These are phyloP conservation scores for Acomys russatus DNA, from an alignment of 2,797 vertebrate species.

Conservation along the genomic window DNA sequence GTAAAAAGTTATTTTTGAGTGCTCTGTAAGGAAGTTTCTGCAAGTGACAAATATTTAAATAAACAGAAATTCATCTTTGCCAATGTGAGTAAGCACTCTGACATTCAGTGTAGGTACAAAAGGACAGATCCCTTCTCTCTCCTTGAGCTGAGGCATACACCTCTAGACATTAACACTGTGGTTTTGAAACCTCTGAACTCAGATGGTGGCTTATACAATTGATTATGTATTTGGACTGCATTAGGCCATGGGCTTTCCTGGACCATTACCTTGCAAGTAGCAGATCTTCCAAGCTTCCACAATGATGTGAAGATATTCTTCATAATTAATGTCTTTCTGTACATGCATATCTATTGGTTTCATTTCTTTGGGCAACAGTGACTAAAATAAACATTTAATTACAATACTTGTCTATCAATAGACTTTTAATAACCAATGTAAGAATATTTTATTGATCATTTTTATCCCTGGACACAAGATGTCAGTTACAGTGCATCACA, in stretches of 20 bases:
- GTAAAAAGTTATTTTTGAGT: background rate
- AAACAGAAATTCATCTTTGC: background rate
- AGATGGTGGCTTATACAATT: background rate
- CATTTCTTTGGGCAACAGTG: background rate
- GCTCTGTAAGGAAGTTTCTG: background rate
- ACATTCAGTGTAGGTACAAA: background rate
- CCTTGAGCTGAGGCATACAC: background rate
- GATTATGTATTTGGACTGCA: background rate
- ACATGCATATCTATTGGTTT: background rate
- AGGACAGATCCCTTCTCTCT: background rate
- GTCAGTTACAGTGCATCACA: background rate
- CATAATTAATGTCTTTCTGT: background rate
- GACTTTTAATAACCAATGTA: background rate
- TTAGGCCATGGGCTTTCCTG: background rate
- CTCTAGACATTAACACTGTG: background rate
- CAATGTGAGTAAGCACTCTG: background rate
- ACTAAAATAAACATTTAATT: background rate
- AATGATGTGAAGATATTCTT: background rate
- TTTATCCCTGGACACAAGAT: background rate
- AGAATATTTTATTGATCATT: background rate
- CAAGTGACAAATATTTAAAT: background rate
- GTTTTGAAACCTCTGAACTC: background rate
- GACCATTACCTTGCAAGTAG: background rate
- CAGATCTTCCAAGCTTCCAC: background rate
- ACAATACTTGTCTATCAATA: background rate